These are phyloP conservation scores for Sinotaia quadrata DNA, from an alignment of 2,888 invertebrate genomes.

Conservation along the genomic window DNA sequence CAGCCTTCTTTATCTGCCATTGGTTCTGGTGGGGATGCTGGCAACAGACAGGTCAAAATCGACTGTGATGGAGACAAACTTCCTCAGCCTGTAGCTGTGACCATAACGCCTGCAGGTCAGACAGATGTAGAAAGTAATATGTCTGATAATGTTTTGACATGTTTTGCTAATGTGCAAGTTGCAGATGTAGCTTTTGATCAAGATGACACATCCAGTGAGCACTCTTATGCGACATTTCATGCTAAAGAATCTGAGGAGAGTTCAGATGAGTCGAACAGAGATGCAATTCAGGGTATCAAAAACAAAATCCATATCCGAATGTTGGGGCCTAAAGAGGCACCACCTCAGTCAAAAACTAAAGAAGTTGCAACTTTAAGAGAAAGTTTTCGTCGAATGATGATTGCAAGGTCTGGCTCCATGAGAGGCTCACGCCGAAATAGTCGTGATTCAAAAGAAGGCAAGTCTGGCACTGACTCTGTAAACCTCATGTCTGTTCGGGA, in stretches of 20 bases:
- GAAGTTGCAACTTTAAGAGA: conserved; percentile 62
- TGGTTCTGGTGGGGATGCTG: neutral
- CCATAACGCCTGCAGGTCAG: conserved; percentile 50
- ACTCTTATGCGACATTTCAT: conserved; percentile 62
- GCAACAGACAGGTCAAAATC: neutral
- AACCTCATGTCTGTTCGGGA: conserved; percentile 27
- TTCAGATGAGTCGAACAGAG: conserved; percentile 47
- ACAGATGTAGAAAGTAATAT: neutral
- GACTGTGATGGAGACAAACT: neutral
- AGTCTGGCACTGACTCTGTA: conserved; percentile 2
- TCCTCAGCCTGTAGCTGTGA: neutral
- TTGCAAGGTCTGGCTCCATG: conserved; percentile 53
- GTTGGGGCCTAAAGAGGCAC: conserved; percentile 61
- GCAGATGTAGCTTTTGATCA: conserved; percentile 35
- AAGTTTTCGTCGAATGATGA: conserved; percentile 63
- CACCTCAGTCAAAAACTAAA: conserved; percentile 61
- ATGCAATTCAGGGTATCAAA: conserved; percentile 45
- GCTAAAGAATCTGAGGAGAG: conserved; percentile 61
- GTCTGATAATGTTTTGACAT: neutral
- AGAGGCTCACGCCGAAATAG: conserved; percentile 2
- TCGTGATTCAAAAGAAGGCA: conserved; percentile 1
- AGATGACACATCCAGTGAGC: conserved; percentile 63
- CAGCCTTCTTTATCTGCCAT: conserved; percentile 10
- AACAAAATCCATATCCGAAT: conserved; percentile 60
- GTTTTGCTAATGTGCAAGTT: conserved; percentile 17